Evolutionary conservation across 2,113 vertebrate species (phyloP), one percentile per base, ranked within the genome.

Genomic region (Eudyptes chrysolophus): DNA sequence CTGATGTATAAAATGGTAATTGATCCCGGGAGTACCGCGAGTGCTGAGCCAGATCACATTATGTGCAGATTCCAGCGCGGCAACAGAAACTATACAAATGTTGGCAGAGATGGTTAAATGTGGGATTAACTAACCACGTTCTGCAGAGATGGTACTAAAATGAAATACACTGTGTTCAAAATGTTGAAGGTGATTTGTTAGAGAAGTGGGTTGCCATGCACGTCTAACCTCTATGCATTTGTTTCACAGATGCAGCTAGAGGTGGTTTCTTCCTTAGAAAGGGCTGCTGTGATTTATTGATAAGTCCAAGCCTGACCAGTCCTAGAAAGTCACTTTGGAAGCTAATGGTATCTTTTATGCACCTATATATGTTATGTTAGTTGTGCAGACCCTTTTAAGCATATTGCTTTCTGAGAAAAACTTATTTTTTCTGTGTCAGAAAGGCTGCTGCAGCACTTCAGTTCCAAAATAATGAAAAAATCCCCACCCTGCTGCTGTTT

Each of bases 1-100:
- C 92, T 95, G 90, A 72, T 97, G 92, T 98, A 93, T 98, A 89
- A 98, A 97, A 96, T 92, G 83, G 95, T 97, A 96, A 96, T 97
- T 96, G 94, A 96, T 98, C 96, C 97, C 85, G 0, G 34, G 92
- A 92, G 86, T 71, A 74, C 74, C 0, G 0, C 3, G 27, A 76
- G 90, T 2, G 0, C 80, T 16, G 51, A 96, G 95, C 96, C 95
- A 97, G 94, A 97, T 94, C 86, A 79, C 66, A 72, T 90, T 95
- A 88, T 91, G 58, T 92, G 84, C 83, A 70, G 94, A 90, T 96
- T 94, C 93, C 57, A 81, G 25, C 2, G 46, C 6, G 6, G 91
- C 78, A 77, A 38, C 68, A 40, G 95, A 96, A 97, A 89, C 94
- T 90, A 3, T 77, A 60, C 83, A 96, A 84, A 94, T 84, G 85